Evolutionary conservation across 2,797 vertebrate species (phyloP).

Genomic region (Gymnothorax javanicus): DNA sequence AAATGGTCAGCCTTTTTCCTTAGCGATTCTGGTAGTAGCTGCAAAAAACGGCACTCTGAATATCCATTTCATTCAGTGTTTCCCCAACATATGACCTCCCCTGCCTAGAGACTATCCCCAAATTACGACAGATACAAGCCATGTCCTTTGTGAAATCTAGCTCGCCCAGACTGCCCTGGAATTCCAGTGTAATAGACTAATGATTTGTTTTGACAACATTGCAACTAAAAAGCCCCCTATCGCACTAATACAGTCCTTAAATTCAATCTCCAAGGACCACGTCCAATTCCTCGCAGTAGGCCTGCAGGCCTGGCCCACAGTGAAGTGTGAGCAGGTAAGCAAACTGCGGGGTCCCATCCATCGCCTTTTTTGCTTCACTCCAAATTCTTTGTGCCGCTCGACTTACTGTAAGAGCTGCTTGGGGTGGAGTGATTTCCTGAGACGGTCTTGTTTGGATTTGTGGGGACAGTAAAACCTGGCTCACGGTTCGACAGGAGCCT

Average conservation of each 20-base stretch:
- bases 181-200: constrained; percentile 6
- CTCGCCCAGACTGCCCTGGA: constrained; percentile 5
- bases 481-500: constrained; percentile 61
- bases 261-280: constrained; percentile 31
- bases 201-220: constrained; percentile 32
- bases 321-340: constrained; percentile 47
- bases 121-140: not conserved
- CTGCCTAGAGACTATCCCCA: not conserved
- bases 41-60: not conserved
- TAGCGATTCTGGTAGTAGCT: not conserved
- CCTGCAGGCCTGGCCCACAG: constrained; percentile 10
- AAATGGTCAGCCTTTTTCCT: not conserved
- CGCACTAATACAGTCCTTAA: constrained; percentile 21
- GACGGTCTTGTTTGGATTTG: constrained; percentile 61
- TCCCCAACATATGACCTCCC: not conserved
- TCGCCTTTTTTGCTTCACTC: constrained; percentile 47
- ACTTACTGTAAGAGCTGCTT: constrained; percentile 56
- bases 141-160: not conserved
- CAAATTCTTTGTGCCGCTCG: constrained; percentile 53
- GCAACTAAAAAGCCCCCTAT: constrained; percentile 30
- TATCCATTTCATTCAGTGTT: constrained; percentile 14
- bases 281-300: constrained; percentile 14
- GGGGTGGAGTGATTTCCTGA: constrained; percentile 59
- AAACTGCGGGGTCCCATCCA: constrained; percentile 48
- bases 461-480: constrained; percentile 64